Conservation (phyloP, 2,797 vertebrate genomes). For the Ctenosaura bakeri region DNA sequence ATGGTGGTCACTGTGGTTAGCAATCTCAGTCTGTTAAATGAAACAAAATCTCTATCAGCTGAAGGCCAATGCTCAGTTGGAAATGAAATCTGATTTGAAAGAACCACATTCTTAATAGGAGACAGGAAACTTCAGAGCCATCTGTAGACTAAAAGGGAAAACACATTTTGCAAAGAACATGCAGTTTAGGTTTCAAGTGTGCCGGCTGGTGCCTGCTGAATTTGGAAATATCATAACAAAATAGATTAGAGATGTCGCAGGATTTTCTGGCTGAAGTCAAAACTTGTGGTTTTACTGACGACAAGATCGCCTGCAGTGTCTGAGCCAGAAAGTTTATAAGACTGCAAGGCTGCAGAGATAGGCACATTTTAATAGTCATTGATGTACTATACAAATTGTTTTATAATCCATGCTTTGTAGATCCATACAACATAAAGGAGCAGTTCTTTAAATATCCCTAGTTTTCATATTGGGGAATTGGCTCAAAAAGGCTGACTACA, state of each 20-base stretch:
- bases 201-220: conserved; percentile 41
- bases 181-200: conserved; percentile 18
- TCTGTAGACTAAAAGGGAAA: conserved; percentile 52
- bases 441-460: conserved; percentile 2
- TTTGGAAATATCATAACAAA: conserved; percentile 51
- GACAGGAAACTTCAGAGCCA: conserved; percentile 60
- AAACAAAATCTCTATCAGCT: conserved; percentile 69
- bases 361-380: conserved; percentile 3
- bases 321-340: background rate
- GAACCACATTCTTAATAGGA: conserved; percentile 69
- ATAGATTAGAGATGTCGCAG: conserved; percentile 33
- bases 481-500: background rate
- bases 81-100: conserved; percentile 71
- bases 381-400: conserved; percentile 2
- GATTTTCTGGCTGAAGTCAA: background rate
- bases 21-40: conserved; percentile 68
- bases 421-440: background rate
- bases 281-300: conserved; percentile 2
- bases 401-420: background rate
- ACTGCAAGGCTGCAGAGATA: background rate
- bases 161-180: conserved; percentile 40
- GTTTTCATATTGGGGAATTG: background rate
- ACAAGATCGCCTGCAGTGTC: background rate
- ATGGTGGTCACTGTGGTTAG: conserved; percentile 56
- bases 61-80: conserved; percentile 66